Conservation (phyloP, 1,140 invertebrate genomes). For the Diprion similis region DNA sequence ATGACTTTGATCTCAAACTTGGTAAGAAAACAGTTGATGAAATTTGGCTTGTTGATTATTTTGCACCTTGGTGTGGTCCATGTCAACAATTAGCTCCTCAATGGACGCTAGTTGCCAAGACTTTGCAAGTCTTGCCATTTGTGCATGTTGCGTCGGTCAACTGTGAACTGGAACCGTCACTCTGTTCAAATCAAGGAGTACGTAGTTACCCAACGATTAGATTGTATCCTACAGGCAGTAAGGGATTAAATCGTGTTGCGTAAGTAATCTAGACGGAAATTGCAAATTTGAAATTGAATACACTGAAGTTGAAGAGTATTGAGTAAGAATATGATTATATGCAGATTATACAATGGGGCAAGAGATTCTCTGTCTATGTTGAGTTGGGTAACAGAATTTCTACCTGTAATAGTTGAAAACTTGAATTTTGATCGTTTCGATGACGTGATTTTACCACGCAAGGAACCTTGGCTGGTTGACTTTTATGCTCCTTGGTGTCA, state of each 20-base stretch:
- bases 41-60: conserved; percentile 74
- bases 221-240: conserved; percentile 68
- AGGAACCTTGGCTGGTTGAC: conserved; percentile 71
- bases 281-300: conserved; percentile 5
- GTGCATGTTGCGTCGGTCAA: conserved; percentile 75
- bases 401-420: conserved; percentile 63
- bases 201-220: conserved; percentile 76
- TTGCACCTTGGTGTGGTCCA: conserved; percentile 73
- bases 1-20: conserved; percentile 66
- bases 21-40: conserved; percentile 58
- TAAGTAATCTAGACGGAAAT: conserved; percentile 53
- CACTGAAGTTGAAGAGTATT: conserved; percentile 23
- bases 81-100: conserved; percentile 71
- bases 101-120: conserved; percentile 67
- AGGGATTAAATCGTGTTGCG: conserved; percentile 60
- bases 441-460: conserved; percentile 53
- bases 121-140: conserved; percentile 53
- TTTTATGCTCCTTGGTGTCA: conserved; percentile 82
- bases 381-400: conserved; percentile 67
- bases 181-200: conserved; percentile 69
- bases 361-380: conserved; percentile 67
- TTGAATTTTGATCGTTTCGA: conserved; percentile 53
- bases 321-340: conserved; percentile 31
- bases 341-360: conserved; percentile 68
- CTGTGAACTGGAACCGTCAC: conserved; percentile 65